Percentiles rank a stretch among this genome's conserved stretches.
Conservation (phyloP, 2,888 invertebrate species). For the Auanema sp. region DNA sequence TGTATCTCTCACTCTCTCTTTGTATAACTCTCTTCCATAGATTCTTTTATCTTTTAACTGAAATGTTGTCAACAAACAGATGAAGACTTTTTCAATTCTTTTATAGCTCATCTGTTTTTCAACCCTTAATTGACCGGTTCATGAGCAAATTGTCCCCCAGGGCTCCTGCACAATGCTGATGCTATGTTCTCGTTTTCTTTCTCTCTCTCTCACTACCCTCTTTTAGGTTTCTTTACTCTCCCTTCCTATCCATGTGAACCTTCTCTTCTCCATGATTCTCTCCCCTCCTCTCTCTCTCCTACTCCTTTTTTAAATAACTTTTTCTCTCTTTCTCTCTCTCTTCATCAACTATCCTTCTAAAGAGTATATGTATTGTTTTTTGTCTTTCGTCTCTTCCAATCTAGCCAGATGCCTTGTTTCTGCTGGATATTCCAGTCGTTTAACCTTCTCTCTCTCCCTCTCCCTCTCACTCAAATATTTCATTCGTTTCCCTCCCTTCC, state of each 20-base stretch:
- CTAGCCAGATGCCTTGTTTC: no score
- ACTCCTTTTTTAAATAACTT: conserved; percentile 3
- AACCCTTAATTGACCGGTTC: no score
- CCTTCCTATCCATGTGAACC: conserved; percentile 11
- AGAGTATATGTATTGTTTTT: no score
- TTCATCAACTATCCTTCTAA: background rate
- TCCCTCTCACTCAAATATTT: background rate
- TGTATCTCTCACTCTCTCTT: conserved; percentile 5
- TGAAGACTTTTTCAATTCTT: no score
- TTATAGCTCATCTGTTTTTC: no score
- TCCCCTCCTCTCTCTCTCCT: conserved; percentile 14
- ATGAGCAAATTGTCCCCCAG: no score
- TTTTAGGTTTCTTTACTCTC: conserved; percentile 10
- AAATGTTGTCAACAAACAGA: no score
- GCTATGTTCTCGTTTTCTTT: conserved; percentile 5
- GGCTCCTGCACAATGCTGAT: no score
- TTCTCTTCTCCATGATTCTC: conserved; percentile 12
- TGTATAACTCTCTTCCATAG: background rate
- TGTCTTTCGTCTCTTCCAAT: no score
- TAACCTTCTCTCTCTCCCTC: background rate
- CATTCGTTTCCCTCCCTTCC: background rate
- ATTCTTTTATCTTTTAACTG: background rate
- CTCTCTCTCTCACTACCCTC: conserved; percentile 6
- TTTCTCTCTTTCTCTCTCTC: conserved; percentile 14
- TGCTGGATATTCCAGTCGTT: no score